Percentiles rank a stretch among this genome's conserved stretches.
phyloP scores from a whole-genome alignment of 2,797 vertebrate genomes.

The Rachycentron canadum region DNA sequence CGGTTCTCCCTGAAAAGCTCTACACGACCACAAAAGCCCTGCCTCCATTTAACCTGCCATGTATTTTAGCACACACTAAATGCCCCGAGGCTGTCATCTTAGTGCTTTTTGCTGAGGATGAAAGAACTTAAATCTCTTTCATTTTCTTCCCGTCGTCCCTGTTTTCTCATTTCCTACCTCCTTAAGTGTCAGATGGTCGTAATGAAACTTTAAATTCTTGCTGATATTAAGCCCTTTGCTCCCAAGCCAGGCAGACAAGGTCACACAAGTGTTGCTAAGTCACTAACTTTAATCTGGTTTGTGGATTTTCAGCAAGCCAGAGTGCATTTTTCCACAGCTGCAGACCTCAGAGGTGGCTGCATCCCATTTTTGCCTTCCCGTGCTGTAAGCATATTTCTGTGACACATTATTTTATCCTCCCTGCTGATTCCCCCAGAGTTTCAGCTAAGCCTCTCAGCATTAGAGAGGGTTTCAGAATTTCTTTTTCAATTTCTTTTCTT shows the following conservation, averaged over 20 bases:
- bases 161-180: slow-evolving; percentile 46
- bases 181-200: slow-evolving; percentile 59
- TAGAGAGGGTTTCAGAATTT: slow-evolving; percentile 48
- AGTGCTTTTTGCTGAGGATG: slow-evolving; percentile 77
- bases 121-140: slow-evolving; percentile 70
- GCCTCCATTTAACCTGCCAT: slow-evolving; percentile 57
- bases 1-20: slow-evolving; percentile 31
- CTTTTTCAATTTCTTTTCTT: slow-evolving; percentile 53
- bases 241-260: slow-evolving; percentile 62
- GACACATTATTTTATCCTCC: slow-evolving; percentile 74
- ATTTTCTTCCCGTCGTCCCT: slow-evolving; percentile 46
- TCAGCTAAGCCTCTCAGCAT: slow-evolving; percentile 73
- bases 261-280: slow-evolving; percentile 75
- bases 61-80: slow-evolving; percentile 61
- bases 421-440: slow-evolving; percentile 60
- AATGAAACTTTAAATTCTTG: slow-evolving; percentile 79
- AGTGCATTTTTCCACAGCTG: slow-evolving; percentile 59
- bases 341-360: slow-evolving; percentile 59
- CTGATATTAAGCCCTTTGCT: slow-evolving; percentile 77
- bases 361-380: slow-evolving; percentile 61
- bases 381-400: slow-evolving; percentile 77
- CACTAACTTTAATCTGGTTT: slow-evolving; percentile 80
- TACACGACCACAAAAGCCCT: slow-evolving; percentile 38
- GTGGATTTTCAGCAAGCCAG: slow-evolving; percentile 73
- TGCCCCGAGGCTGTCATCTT: slow-evolving; percentile 73